phyloP scores from a whole-genome alignment of 1,140 invertebrate genomes.

The Drosophila sechellia region DNA sequence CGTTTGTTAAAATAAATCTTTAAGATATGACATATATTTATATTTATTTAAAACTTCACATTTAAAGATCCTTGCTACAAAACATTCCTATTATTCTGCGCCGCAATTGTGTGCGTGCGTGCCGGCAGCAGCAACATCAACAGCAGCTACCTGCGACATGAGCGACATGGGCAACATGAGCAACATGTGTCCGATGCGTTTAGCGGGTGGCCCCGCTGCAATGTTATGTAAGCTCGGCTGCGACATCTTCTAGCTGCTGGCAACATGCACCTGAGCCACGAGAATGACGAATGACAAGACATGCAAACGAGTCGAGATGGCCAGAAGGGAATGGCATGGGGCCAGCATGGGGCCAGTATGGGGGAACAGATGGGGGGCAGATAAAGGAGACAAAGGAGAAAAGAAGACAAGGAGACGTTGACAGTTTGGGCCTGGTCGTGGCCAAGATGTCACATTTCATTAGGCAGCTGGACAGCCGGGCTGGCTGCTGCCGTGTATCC shows the following conservation, averaged over 20 bases:
- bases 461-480: constrained; percentile 57
- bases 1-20: neutral
- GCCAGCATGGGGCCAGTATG: neutral
- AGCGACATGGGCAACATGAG: constrained; percentile 47
- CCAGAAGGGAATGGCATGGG: neutral
- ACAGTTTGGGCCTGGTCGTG: constrained; percentile 79
- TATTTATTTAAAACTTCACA: too few species aligned
- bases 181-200: constrained; percentile 67
- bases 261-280: constrained; percentile 60
- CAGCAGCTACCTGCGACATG: constrained; percentile 8
- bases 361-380: neutral
- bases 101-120: constrained; percentile 40
- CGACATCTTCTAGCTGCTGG: constrained; percentile 81
- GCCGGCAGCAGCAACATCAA: constrained; percentile 43
- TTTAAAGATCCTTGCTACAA: neutral
- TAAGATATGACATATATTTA: too few species aligned
- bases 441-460: constrained; percentile 84
- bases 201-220: constrained; percentile 69
- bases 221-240: constrained; percentile 45
- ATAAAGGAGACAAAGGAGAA: constrained; percentile 18
- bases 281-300: constrained; percentile 79
- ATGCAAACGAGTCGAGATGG: constrained; percentile 59
- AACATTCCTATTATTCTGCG: constrained; percentile 3
- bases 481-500: constrained; percentile 19
- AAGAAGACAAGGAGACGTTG: constrained; percentile 70